phyloP scores from a whole-genome alignment of 1,140 invertebrate species.

The Campoletis sonorensis region DNA sequence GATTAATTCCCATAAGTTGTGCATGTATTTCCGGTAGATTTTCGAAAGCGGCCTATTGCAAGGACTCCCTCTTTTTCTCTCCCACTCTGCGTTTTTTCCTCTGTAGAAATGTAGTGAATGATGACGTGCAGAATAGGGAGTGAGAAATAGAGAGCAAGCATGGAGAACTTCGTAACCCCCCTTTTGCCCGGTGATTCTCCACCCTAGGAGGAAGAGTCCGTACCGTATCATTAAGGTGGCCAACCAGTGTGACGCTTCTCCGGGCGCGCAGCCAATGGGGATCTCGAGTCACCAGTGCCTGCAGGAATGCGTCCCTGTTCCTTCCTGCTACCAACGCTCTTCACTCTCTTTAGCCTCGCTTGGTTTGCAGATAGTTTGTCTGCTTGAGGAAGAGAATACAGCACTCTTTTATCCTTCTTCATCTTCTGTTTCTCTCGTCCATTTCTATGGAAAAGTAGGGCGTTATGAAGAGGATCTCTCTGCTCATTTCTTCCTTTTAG shows the following conservation, averaged over 20 bases:
- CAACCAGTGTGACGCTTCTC: slow-evolving; percentile 73
- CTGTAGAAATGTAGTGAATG: slow-evolving; percentile 20
- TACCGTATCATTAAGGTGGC: slow-evolving; percentile 73
- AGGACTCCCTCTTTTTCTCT: no score
- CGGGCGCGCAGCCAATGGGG: slow-evolving; percentile 67
- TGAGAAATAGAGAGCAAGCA: slow-evolving; percentile 26
- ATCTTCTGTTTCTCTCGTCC: not conserved
- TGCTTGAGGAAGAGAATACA: not conserved
- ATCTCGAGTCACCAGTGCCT: slow-evolving; percentile 64
- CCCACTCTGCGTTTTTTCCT: not conserved
- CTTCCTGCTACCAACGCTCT: slow-evolving; percentile 23
- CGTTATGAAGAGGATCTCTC: no score
- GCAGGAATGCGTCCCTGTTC: slow-evolving; percentile 63
- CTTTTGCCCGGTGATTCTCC: slow-evolving; percentile 33
- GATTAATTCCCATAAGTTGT: no score
- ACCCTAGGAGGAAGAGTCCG: slow-evolving; percentile 44
- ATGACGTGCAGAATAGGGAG: not conserved
- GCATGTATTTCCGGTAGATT: no score
- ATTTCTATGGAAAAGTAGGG: not conserved
- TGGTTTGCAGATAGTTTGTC: not conserved
- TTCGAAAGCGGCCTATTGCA: no score
- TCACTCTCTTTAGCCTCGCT: slow-evolving; percentile 2
- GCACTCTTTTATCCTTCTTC: not conserved
- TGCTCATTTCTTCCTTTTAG: no score
- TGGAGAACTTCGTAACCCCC: slow-evolving; percentile 49